Evolutionary conservation across 2,113 vertebrate genomes (phyloP), one percentile per base, ranked within the genome.

Genomic region (Ptilorrhoa leucosticta): DNA sequence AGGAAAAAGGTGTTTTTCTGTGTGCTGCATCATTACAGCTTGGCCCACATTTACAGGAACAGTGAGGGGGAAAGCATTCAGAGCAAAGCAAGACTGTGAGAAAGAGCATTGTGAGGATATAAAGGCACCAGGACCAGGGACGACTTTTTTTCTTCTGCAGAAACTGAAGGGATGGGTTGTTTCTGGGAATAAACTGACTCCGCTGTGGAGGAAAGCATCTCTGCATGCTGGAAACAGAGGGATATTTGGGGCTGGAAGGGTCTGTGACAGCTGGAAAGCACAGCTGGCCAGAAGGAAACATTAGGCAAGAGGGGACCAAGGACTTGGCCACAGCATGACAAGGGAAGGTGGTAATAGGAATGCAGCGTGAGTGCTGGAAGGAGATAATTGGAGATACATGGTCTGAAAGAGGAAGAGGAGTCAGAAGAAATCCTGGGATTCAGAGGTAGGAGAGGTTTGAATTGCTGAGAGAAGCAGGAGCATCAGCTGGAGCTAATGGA

Each of bases 31-130:
- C 90, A 69, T 92, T 93, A 96, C 85, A 94, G 88, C 44, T 93
- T 90, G 96, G 88, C 86, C 94, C 93, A 95, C 94, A 93, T 95
- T 95, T 93, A 86, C 68, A 81, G 65, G 83, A 93, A 86, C 56
- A 93, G 76, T 12, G 23, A 95, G 80, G 71, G 61, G 60, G 47
- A 82, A 93, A 89, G 72, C 58, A 70, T 64, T 90, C 83, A 91
- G 71, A 84, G 69, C 53, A 86, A 89, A 90, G 50, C 54, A 85
- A 92, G 68, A 56, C 47, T 31, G 7, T 4, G 11, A 94, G 75
- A 83, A 82, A 79, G 78, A 93, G 35, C 53, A 39, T 57, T 78
- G 76, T 86, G 76, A 86, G 6, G 26, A 81, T 65, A 71, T 47
- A 95, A 80, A 96, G 65, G 60, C 81, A 64, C 57, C 20, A 42